Evolutionary conservation across 2,113 vertebrate genomes (phyloP).

Genomic region (Amphiprion percula): DNA sequence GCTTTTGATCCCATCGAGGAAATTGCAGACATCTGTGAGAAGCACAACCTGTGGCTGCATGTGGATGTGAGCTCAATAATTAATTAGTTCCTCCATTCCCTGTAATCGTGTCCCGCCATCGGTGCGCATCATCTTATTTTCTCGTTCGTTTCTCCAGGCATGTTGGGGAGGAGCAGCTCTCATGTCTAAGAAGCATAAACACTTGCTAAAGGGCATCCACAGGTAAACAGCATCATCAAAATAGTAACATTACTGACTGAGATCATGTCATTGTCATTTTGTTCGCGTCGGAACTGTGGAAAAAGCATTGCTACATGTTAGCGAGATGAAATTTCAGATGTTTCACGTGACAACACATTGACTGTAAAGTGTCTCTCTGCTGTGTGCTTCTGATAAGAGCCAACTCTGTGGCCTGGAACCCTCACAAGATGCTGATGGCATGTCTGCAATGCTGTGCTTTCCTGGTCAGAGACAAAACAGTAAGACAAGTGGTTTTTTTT

Average conservation of each 20-base stretch:
- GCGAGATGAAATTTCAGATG: background rate
- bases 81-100: background rate
- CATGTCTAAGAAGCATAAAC: slow-evolving; percentile 85
- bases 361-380: background rate
- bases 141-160: slow-evolving; percentile 76
- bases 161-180: slow-evolving; percentile 90
- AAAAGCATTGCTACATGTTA: too few species aligned
- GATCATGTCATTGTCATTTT: background rate
- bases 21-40: slow-evolving; percentile 82
- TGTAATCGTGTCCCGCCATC: background rate
- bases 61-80: slow-evolving; percentile 85
- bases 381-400: slow-evolving; percentile 75
- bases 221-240: slow-evolving; percentile 75
- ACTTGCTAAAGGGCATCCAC: slow-evolving; percentile 86
- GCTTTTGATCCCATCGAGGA: slow-evolving; percentile 89
- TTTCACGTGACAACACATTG: background rate
- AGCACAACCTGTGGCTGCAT: slow-evolving; percentile 86
- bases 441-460: slow-evolving; percentile 90
- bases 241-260: background rate
- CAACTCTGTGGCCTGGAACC: slow-evolving; percentile 90
- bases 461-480: slow-evolving; percentile 87
- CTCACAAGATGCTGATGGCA: slow-evolving; percentile 92
- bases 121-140: background rate
- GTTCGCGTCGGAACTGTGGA: background rate
- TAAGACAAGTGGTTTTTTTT: slow-evolving; percentile 41